Conservation (phyloP, 2,888 invertebrate genomes). For the Rhagonycha fulva region DNA sequence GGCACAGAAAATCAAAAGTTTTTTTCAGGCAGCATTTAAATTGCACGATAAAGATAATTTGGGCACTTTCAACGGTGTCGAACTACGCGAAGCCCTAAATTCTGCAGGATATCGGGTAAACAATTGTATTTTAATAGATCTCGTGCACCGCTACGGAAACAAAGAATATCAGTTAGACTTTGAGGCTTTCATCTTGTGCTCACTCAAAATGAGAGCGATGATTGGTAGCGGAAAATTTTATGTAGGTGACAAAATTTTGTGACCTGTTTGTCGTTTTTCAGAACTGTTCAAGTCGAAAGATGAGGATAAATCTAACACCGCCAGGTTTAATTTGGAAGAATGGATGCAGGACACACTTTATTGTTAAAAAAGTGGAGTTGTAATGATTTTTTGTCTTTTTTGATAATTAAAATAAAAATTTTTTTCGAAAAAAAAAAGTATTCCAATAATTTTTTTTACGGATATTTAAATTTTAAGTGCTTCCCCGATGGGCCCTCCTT, state of each 20-base stretch:
- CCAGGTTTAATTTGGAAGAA: constrained; percentile 87
- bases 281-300: constrained; percentile 82
- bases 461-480: no score
- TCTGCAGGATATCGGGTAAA: constrained; percentile 91
- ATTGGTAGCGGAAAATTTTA: constrained; percentile 68
- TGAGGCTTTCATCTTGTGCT: constrained; percentile 94
- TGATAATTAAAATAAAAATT: no score
- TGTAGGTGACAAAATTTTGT: constrained; percentile 1
- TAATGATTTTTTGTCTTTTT: no score
- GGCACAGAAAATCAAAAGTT: constrained; percentile 15
- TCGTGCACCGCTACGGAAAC: constrained; percentile 90
- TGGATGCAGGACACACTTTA: constrained; percentile 90
- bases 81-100: constrained; percentile 82
- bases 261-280: constrained; percentile 54
- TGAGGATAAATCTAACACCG: constrained; percentile 70
- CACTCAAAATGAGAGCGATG: constrained; percentile 91
- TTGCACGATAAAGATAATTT: constrained; percentile 80
- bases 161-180: constrained; percentile 83
- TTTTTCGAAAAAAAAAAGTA: no score
- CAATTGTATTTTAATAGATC: constrained; percentile 83
- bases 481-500: no score
- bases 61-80: constrained; percentile 80
- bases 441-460: no score
- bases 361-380: constrained; percentile 60
- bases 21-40: constrained; percentile 79